phyloP scores from a whole-genome alignment of 1,140 invertebrate species.

The Ceratina calcarata region DNA sequence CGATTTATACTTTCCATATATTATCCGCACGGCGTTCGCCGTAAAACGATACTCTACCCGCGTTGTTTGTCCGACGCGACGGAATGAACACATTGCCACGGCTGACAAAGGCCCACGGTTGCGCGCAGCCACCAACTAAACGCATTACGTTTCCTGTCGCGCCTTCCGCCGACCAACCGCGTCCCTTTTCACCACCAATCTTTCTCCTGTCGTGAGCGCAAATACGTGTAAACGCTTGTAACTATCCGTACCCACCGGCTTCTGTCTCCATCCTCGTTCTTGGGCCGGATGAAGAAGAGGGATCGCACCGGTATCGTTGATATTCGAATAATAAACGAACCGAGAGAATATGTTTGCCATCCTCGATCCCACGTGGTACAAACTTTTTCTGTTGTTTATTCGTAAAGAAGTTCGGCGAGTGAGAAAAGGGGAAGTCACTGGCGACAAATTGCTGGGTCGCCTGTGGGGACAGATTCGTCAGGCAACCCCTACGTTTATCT shows the following conservation, averaged over 20 bases:
- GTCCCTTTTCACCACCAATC: slow-evolving; percentile 24
- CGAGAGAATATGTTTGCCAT: slow-evolving; percentile 70
- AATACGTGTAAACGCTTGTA: slow-evolving; percentile 21
- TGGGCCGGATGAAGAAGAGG: not conserved
- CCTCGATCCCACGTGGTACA: slow-evolving; percentile 60
- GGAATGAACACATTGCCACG: slow-evolving; percentile 59
- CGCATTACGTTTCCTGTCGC: slow-evolving; percentile 43
- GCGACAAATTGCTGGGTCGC: slow-evolving; percentile 63
- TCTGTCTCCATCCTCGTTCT: slow-evolving; percentile 1
- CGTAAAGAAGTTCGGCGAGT: slow-evolving; percentile 39
- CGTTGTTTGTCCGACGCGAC: slow-evolving; percentile 25
- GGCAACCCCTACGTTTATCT: slow-evolving; percentile 16
- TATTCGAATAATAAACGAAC: slow-evolving; percentile 76
- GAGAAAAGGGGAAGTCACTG: slow-evolving; percentile 42
- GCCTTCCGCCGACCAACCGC: slow-evolving; percentile 27
- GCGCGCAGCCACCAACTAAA: slow-evolving; percentile 39
- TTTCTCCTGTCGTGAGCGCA: slow-evolving; percentile 12
- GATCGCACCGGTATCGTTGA: slow-evolving; percentile 38
- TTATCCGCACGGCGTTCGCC: slow-evolving; percentile 48
- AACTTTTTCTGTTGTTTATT: slow-evolving; percentile 71
- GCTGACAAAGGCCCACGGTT: slow-evolving; percentile 47
- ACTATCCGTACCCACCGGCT: slow-evolving; percentile 23
- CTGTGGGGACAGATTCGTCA: slow-evolving; percentile 56
- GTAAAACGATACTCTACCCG: slow-evolving; percentile 56
- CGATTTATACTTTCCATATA: slow-evolving; percentile 65